Percentiles rank a stretch among this genome's conserved stretches.
Conservation (phyloP, 1,140 invertebrate species). For the Nebria ingens region DNA sequence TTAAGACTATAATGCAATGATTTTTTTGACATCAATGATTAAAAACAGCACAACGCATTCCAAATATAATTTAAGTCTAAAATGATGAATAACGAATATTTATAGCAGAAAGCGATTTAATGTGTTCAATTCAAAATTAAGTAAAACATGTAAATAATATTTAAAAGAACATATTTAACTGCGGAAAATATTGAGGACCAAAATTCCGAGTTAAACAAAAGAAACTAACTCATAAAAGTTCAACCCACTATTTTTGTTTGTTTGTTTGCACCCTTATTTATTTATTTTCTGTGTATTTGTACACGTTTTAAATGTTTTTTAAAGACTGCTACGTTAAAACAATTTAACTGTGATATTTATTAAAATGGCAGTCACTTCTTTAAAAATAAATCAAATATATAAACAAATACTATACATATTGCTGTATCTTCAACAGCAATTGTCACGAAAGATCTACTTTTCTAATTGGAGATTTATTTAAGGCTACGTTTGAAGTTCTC, state of each 20-base stretch:
- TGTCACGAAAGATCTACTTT: neutral
- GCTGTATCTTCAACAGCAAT: slow-evolving; percentile 1
- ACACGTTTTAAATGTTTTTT: slow-evolving; percentile 1
- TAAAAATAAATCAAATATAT: neutral
- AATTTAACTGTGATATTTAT: neutral
- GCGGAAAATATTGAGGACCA: neutral
- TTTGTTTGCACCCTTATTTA: neutral
- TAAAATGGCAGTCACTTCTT: neutral
- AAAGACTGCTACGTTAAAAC: neutral
- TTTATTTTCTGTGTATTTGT: neutral
- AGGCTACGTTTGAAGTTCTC: too few species aligned
- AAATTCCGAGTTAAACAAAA: slow-evolving; percentile 2
- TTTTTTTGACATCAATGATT: neutral
- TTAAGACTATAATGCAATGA: too few species aligned
- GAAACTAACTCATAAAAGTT: neutral
- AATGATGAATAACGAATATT: neutral
- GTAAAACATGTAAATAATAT: neutral
- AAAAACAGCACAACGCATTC: too few species aligned
- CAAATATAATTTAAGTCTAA: too few species aligned
- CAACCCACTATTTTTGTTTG: neutral
- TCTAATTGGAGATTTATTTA: too few species aligned
- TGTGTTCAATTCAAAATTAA: neutral
- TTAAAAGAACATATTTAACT: slow-evolving; percentile 1
- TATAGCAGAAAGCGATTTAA: neutral
- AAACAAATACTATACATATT: neutral